Percentiles rank a stretch among this genome's conserved stretches.
Conservation (phyloP, 2,113 vertebrate species). For the Halichoeres trimaculatus region DNA sequence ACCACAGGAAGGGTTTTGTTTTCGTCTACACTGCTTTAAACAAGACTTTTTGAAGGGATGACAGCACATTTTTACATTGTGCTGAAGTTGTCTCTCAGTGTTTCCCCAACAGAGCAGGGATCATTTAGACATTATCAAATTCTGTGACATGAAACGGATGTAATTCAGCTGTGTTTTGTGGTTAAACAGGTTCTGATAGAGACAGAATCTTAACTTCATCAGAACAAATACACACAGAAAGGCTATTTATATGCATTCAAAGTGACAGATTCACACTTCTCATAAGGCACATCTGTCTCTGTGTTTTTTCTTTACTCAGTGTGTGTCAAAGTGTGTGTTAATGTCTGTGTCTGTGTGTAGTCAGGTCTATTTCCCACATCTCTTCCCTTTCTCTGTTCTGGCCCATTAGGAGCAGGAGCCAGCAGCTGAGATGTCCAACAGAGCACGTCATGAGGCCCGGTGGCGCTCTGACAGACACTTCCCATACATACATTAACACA, state of each 20-base stretch:
- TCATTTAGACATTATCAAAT: slow-evolving; percentile 53
- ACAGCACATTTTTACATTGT: slow-evolving; percentile 12
- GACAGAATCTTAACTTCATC: slow-evolving; percentile 3
- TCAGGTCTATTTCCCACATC: slow-evolving; percentile 20
- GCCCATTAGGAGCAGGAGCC: slow-evolving; percentile 57
- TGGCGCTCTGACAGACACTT: slow-evolving; percentile 55
- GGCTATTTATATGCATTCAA: slow-evolving; percentile 6
- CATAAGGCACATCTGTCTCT: slow-evolving; percentile 7
- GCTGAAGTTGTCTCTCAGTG: slow-evolving; percentile 29
- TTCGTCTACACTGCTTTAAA: slow-evolving; percentile 2
- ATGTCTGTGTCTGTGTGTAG: neutral
- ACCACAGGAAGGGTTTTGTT: neutral
- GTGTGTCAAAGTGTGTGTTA: neutral
- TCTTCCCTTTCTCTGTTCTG: slow-evolving; percentile 45
- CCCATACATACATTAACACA: slow-evolving; percentile 59
- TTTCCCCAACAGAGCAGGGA: slow-evolving; percentile 43
- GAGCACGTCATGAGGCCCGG: slow-evolving; percentile 60
- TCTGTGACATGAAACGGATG: slow-evolving; percentile 49
- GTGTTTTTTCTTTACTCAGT: neutral
- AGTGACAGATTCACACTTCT: slow-evolving; percentile 8
- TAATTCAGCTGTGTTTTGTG: slow-evolving; percentile 27
- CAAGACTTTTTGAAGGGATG: neutral
- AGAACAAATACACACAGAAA: slow-evolving; percentile 13
- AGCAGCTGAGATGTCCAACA: slow-evolving; percentile 48
- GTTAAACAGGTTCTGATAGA: slow-evolving; percentile 22